Conservation (phyloP, 2,113 vertebrate genomes). For the Lontra canadensis region DNA sequence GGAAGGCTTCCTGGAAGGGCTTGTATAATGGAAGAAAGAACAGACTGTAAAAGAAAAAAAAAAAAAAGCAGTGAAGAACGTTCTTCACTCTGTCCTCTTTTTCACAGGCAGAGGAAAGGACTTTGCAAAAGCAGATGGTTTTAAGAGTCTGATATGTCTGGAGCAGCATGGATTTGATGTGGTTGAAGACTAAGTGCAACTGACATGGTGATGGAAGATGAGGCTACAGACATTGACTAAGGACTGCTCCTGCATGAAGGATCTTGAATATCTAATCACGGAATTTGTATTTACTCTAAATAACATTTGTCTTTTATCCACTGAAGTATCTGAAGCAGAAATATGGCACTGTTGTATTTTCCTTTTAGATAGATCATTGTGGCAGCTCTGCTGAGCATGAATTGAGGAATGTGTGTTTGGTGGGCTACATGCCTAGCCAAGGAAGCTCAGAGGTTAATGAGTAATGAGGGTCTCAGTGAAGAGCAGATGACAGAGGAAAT, state of each 20-base stretch:
- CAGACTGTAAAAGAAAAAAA: background rate
- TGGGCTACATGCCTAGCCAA: background rate
- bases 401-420: background rate
- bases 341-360: background rate
- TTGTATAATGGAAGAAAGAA: background rate
- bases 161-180: background rate
- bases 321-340: background rate
- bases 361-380: background rate
- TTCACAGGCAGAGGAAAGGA: background rate
- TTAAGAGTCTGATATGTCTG: background rate
- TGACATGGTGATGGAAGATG: background rate
- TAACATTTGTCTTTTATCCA: background rate
- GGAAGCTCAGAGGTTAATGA: background rate
- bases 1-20: background rate
- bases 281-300: background rate
- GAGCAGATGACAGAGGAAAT: background rate
- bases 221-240: background rate
- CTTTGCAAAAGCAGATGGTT: background rate
- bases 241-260: background rate
- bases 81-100: background rate
- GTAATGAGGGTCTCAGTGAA: background rate
- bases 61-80: background rate
- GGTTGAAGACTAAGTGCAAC: background rate
- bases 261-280: background rate
- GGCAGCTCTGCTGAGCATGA: background rate